These are phyloP conservation scores for Astyanax mexicanus DNA, from an alignment of 2,797 vertebrate species.

Conservation along the genomic window DNA sequence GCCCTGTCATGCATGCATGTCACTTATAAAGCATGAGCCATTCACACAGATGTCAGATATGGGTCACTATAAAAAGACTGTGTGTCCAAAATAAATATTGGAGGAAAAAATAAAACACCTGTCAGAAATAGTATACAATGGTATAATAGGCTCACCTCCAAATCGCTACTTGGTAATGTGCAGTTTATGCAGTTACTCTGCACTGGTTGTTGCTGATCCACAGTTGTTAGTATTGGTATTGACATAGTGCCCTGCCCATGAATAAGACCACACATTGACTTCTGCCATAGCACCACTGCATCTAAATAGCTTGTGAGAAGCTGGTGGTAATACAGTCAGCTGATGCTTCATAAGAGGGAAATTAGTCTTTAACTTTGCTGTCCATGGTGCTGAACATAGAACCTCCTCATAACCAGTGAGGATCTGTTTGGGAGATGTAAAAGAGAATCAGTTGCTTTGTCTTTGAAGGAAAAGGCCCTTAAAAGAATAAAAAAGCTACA, in stretches of 20 bases:
- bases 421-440: background rate
- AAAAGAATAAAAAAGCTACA: background rate
- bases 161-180: no score
- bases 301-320: background rate
- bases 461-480: background rate
- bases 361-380: constrained; percentile 2
- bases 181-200: no score
- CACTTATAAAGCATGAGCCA: no score
- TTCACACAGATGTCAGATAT: no score
- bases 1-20: no score
- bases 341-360: background rate
- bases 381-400: background rate
- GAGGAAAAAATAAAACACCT: no score
- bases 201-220: background rate
- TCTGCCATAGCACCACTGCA: background rate
- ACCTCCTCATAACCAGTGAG: background rate
- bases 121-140: no score
- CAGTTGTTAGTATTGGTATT: no score
- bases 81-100: no score
- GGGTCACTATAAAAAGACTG: no score
- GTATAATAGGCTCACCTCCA: no score
- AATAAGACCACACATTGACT: background rate
- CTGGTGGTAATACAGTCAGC: background rate
- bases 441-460: background rate
- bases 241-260: no score